Conservation (phyloP, 2,888 invertebrate genomes). For the Parnassius orleans region DNA sequence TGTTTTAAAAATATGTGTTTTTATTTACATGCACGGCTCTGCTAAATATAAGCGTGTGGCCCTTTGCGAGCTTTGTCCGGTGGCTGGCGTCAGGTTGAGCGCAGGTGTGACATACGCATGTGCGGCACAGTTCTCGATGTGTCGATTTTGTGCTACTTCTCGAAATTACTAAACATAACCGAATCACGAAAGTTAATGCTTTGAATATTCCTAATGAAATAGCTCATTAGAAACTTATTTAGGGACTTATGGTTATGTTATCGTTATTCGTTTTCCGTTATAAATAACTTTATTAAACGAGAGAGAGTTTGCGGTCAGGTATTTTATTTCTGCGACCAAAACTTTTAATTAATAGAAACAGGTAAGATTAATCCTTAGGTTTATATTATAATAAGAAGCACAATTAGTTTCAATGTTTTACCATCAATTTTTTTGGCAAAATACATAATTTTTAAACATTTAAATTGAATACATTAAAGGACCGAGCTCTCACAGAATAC, state of each 20-base stretch:
- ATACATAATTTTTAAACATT: no score
- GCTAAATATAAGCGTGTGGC: slow-evolving; percentile 32
- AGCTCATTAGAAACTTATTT: slow-evolving; percentile 26
- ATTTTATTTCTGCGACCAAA: not conserved
- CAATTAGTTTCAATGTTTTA: not conserved
- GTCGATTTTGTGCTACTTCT: slow-evolving; percentile 25
- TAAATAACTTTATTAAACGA: slow-evolving; percentile 15
- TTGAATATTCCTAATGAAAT: slow-evolving; percentile 27
- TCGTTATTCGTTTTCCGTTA: slow-evolving; percentile 17
- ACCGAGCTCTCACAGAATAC: no score
- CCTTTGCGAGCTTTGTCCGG: slow-evolving; percentile 30
- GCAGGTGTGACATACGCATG: slow-evolving; percentile 37
- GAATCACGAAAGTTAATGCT: slow-evolving; percentile 25
- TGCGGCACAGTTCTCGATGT: slow-evolving; percentile 32
- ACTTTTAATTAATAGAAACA: not conserved
- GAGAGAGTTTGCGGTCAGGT: slow-evolving; percentile 10
- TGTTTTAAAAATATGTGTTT: slow-evolving; percentile 22
- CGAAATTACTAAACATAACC: slow-evolving; percentile 25
- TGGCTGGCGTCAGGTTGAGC: slow-evolving; percentile 35
- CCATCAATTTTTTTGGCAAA: not conserved
- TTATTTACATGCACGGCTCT: slow-evolving; percentile 28
- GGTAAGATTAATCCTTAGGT: no score
- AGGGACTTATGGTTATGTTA: slow-evolving; percentile 25
- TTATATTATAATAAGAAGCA: no score
- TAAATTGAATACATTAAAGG: no score